These are phyloP conservation scores for Epizoanthus fatuus DNA, from an alignment of 92 coral and sea anemone genomes.

Conservation along the genomic window DNA sequence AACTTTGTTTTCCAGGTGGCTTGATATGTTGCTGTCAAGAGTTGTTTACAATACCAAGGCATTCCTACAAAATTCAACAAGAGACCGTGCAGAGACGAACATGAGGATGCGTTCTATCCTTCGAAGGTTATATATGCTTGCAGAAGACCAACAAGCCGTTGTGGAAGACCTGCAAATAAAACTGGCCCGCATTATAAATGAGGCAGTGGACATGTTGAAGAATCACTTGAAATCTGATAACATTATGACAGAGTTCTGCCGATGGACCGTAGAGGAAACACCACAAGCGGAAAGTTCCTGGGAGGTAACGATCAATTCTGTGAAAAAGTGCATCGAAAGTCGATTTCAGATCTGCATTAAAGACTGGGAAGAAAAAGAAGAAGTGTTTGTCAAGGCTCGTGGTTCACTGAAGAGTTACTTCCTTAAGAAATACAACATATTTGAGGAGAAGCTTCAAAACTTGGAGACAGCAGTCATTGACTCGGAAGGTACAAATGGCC, in stretches of 20 bases:
- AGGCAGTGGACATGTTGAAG: background rate
- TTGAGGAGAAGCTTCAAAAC: background rate
- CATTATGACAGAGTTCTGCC: background rate
- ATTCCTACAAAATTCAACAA: background rate
- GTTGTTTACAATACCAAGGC: constrained; percentile 13
- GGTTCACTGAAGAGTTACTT: constrained; percentile 5
- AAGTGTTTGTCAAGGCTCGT: background rate
- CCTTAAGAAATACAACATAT: background rate
- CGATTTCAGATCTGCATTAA: constrained; percentile 16
- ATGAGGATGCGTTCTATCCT: background rate
- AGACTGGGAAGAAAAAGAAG: constrained; percentile 33
- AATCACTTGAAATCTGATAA: background rate
- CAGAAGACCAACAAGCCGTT: background rate
- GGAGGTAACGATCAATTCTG: background rate
- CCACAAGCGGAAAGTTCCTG: constrained; percentile 15
- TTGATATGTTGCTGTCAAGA: constrained; percentile 2
- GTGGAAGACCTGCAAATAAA: background rate
- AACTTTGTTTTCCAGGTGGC: constrained; percentile 15
- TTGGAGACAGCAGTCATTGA: background rate
- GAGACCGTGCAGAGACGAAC: constrained; percentile 3
- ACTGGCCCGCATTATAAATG: background rate
- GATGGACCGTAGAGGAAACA: constrained; percentile 1
- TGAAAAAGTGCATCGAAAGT: constrained; percentile 4
- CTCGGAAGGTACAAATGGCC: background rate
- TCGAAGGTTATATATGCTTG: background rate